Percentiles rank a stretch among this genome's conserved stretches.
phyloP scores from a whole-genome alignment of 1,140 invertebrate genomes.

The Tachypleus tridentatus region DNA sequence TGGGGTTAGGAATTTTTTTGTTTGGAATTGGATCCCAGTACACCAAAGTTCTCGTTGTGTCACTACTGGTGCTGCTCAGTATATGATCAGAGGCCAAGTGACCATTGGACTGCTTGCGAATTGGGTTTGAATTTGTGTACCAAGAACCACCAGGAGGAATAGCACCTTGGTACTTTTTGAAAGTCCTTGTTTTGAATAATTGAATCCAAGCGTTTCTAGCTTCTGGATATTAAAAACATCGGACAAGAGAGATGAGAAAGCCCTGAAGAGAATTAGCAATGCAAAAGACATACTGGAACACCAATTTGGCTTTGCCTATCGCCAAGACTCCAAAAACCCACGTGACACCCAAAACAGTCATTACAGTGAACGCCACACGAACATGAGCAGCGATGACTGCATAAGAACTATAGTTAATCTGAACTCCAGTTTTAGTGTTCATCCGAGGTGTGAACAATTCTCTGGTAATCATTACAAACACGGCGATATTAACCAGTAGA shows the following conservation, averaged over 20 bases:
- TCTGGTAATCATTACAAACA: slow-evolving; percentile 38
- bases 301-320: slow-evolving; percentile 35
- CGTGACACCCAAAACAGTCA: slow-evolving; percentile 41
- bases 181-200: slow-evolving; percentile 3
- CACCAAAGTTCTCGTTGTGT: background rate
- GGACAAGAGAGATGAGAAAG: slow-evolving; percentile 41
- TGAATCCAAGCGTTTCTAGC: slow-evolving; percentile 29
- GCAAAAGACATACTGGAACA: slow-evolving; percentile 42
- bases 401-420: background rate
- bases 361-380: slow-evolving; percentile 39
- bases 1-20: too few relatives aligned
- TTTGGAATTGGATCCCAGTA: too few relatives aligned
- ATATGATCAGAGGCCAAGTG: slow-evolving; percentile 13
- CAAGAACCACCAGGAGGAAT: background rate
- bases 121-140: background rate
- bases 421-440: background rate
- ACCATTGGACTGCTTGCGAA: too few relatives aligned
- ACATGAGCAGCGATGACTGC: slow-evolving; percentile 30
- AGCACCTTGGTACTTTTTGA: slow-evolving; percentile 5
- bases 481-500: slow-evolving; percentile 35
- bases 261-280: slow-evolving; percentile 42
- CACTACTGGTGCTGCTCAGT: slow-evolving; percentile 7
- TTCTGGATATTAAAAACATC: slow-evolving; percentile 40
- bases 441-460: slow-evolving; percentile 34
- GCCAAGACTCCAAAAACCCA: slow-evolving; percentile 43